Evolutionary conservation across 2,113 vertebrate species (phyloP), one percentile per base, ranked within the genome.

Genomic region (Ammodramus savannarum): DNA sequence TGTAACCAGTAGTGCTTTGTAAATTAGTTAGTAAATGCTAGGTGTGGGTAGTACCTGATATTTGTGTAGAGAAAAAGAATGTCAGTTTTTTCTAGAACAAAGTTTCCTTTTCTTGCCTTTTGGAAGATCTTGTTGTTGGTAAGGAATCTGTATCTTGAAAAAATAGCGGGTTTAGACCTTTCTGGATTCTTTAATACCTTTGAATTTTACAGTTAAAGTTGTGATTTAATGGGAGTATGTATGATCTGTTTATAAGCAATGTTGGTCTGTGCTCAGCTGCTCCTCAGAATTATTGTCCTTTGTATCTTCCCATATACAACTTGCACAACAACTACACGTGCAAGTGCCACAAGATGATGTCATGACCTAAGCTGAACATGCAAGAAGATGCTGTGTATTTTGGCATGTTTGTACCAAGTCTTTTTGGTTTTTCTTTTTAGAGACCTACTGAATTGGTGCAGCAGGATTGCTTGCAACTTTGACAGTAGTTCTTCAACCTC

Each of bases 381-480:
- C 61, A 59, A 59, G 43, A 76, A 75, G 6, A 7, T 78, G 9
- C 73, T 32, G 5, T 81, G 52, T 6, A 1, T 57, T 90, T 89
- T 65, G 36, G 9, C 26, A 55, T 55, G 51, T 31, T 46, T 54
- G 8, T 71, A 76, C 29, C 16, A 79, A 66, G 41, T 49, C 4
- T 22, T 79, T 66, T 16, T 21, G 2, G 1, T 31, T 63, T 94
- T 82, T 77, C 18, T 26, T 83, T 79, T 94, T 92, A 99, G 99
- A 97, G 99, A 99, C 91, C 97, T 99, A 14, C 96, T 99, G 95
- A 99, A 99, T 69, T 99, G 99, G 99, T 99, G 99, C 78, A 98
- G 99, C 91, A 98, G 99, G 72, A 98, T 99, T 96, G 98, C 96
- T 27, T 95, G 97, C 91, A 98, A 97, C 95, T 99, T 99, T n/a